These are phyloP conservation scores for Charadrius vociferus DNA, from an alignment of 2,113 vertebrate genomes.

Conservation along the genomic window DNA sequence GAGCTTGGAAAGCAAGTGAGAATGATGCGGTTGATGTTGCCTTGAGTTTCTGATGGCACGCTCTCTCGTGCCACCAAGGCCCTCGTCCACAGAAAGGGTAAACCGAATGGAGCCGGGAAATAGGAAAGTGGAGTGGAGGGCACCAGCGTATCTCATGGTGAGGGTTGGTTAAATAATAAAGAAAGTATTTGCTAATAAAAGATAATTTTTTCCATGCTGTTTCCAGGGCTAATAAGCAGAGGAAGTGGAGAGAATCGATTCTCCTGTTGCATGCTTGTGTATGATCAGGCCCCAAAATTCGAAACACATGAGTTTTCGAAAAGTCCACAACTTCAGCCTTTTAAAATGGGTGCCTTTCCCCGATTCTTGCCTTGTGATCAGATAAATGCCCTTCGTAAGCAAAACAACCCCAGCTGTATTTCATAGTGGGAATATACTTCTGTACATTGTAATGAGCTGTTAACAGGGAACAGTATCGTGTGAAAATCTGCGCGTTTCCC, in stretches of 20 bases:
- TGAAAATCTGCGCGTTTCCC: conserved; percentile 58
- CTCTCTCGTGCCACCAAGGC: not conserved
- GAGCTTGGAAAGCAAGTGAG: not conserved
- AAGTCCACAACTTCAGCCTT: conserved; percentile 9
- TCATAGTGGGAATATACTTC: conserved; percentile 58
- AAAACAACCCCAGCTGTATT: conserved; percentile 59
- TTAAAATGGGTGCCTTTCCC: conserved; percentile 25
- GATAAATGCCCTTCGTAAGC: conserved; percentile 58
- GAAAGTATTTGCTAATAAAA: conserved; percentile 46
- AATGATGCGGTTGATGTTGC: not conserved
- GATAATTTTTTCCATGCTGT: conserved; percentile 26
- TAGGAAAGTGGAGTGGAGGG: not conserved
- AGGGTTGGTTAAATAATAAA: not conserved
- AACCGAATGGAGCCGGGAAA: not conserved
- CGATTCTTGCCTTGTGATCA: conserved; percentile 20
- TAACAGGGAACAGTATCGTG: conserved; percentile 59
- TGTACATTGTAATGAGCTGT: conserved; percentile 57
- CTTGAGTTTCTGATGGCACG: not conserved
- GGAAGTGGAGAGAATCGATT: conserved; percentile 55
- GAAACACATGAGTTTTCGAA: conserved; percentile 49
- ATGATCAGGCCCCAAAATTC: conserved; percentile 31
- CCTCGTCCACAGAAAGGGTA: not conserved
- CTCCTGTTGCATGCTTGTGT: conserved; percentile 25
- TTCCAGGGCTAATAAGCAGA: conserved; percentile 47
- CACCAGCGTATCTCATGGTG: not conserved